Evolutionary conservation across 2,797 vertebrate species (phyloP), one percentile per base, ranked within the genome.

Genomic region (Periparus ater): DNA sequence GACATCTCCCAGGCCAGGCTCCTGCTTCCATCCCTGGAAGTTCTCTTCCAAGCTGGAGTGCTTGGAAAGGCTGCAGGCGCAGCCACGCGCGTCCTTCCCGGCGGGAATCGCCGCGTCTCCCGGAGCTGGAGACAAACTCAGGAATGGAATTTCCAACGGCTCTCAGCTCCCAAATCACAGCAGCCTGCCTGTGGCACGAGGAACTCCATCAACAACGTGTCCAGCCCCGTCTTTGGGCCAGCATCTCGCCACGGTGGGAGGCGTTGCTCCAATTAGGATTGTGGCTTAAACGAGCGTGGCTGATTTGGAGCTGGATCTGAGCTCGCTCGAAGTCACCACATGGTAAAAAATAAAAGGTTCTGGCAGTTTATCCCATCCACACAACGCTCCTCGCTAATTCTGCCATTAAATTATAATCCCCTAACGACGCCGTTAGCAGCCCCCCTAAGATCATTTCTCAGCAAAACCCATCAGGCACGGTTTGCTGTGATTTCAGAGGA

Each of bases 281-380:
- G 22, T 17, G 73, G 97, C 80, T 96, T 86, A 96, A 96, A 96
- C 7, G 93, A 96, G 92, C 50, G 40, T 89, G 91, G 94, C 96
- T 95, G 68, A 85, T 82, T 87, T 91, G 88, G 23, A 92, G 97
- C 96, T 90, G 96, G 94, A 77, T 82, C 89, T 42, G 82, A 95
- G 96, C 95, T 89, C 83, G 58, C 95, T 91, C 5, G 17, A 90
- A 93, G 94, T 83, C 96, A 96, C 91, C 97, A 97, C 96, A 96
- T 96, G 96, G 67, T 96, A 94, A 96, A 94, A 90, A 90, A 96
- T 68, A 16, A 78, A 96, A 97, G 93, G 95, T 70, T 93, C 97
- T 97, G 96, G 93, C 89, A 97, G 93, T 73, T 51, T n/a, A 50
- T 40, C 68, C 95, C 94, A 82, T 68, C 88, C 97, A 95, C 84